Evolutionary conservation across 1,140 invertebrate genomes (phyloP).

Genomic region (Cotesia glomerata): DNA sequence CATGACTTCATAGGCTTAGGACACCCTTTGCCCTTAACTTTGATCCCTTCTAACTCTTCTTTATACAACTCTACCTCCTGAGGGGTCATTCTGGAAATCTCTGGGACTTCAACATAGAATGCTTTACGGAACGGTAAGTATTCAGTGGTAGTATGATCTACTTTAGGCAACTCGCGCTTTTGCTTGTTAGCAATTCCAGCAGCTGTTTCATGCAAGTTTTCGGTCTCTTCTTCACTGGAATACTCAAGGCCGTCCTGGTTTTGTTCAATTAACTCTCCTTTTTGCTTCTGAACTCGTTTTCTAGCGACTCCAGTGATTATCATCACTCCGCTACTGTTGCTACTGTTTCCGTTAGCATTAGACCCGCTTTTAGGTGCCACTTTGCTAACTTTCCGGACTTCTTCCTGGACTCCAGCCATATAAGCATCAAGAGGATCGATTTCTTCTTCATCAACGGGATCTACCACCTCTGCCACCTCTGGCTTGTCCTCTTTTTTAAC

Average conservation of each 20-base stretch:
- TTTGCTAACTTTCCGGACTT: conserved; percentile 91
- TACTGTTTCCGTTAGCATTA: conserved; percentile 59
- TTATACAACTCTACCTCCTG: conserved; percentile 89
- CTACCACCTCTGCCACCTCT: conserved; percentile 58
- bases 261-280: conserved; percentile 95
- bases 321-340: conserved; percentile 68
- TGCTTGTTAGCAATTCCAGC: conserved; percentile 87
- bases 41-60: conserved; percentile 82
- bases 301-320: conserved; percentile 92
- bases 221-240: conserved; percentile 95
- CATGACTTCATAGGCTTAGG: conserved; percentile 96
- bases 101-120: conserved; percentile 95
- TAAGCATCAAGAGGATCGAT: conserved; percentile 96
- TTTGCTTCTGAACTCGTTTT: conserved; percentile 76
- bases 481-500: conserved; percentile 65
- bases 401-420: conserved; percentile 88
- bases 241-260: conserved; percentile 97
- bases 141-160: conserved; percentile 82
- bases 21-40: conserved; percentile 85
- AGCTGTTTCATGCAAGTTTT: conserved; percentile 91
- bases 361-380: conserved; percentile 66
- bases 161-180: conserved; percentile 87
- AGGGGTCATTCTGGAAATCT: conserved; percentile 85
- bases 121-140: conserved; percentile 93
- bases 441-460: conserved; percentile 70